Evolutionary conservation across 1,140 invertebrate genomes (phyloP).

Genomic region (Heliconius hermathena): DNA sequence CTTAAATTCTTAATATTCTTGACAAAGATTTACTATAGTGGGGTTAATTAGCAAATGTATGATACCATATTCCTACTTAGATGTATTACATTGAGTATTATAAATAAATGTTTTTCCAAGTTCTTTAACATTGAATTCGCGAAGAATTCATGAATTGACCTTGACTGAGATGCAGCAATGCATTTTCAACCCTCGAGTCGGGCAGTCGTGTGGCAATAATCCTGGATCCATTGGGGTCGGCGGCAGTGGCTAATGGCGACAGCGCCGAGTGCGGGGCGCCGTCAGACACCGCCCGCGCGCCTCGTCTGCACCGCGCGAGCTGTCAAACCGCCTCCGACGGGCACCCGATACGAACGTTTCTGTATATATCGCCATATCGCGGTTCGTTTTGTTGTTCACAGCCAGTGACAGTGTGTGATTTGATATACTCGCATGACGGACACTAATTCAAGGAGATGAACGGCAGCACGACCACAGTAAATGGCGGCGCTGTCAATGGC

Average conservation of each 20-base stretch:
- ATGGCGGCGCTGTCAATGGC: slow-evolving; percentile 73
- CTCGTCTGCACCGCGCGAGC: slow-evolving; percentile 64
- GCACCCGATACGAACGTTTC: slow-evolving; percentile 73
- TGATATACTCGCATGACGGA: slow-evolving; percentile 71
- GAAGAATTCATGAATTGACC: slow-evolving; percentile 59
- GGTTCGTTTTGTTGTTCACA: slow-evolving; percentile 62
- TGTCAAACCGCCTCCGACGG: slow-evolving; percentile 79
- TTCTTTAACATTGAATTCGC: slow-evolving; percentile 38
- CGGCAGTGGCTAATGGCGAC: slow-evolving; percentile 53
- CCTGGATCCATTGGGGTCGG: slow-evolving; percentile 60
- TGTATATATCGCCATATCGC: slow-evolving; percentile 58
- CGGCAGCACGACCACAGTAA: slow-evolving; percentile 77
- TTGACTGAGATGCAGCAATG: slow-evolving; percentile 69
- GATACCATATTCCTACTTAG: not conserved
- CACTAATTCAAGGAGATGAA: slow-evolving; percentile 70
- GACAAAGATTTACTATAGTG: not conserved
- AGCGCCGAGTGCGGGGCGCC: slow-evolving; percentile 63
- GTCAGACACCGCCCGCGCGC: slow-evolving; percentile 64
- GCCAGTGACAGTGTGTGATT: slow-evolving; percentile 72
- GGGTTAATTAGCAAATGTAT: not conserved
- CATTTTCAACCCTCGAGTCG: slow-evolving; percentile 72
- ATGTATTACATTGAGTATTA: not conserved
- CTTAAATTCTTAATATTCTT: not conserved
- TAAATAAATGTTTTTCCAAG: slow-evolving; percentile 17
- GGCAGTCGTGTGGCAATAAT: slow-evolving; percentile 66